Evolutionary conservation across 2,888 invertebrate species (phyloP).

Genomic region (Lasioglossum zephyrum): DNA sequence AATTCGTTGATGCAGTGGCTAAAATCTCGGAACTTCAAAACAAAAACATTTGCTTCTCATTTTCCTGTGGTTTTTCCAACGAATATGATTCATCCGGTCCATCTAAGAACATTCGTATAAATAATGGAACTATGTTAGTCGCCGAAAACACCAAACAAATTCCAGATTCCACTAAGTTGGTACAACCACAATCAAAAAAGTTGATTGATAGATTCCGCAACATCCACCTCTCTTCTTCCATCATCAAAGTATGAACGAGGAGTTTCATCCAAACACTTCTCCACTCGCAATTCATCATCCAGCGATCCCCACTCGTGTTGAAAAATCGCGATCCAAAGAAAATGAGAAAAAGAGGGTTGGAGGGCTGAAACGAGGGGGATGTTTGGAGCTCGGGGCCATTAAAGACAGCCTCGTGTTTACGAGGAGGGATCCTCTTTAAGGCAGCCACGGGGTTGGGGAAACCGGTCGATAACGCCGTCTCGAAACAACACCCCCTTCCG

Average conservation of each 20-base stretch:
- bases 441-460: slow-evolving; percentile 60
- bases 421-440: slow-evolving; percentile 71
- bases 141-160: no score
- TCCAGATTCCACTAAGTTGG: not conserved
- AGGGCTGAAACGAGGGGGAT: not conserved
- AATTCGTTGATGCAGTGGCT: not conserved
- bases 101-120: no score
- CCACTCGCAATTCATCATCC: not conserved
- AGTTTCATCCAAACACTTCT: not conserved
- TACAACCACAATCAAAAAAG: not conserved
- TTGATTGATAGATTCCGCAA: not conserved
- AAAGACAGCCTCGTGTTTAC: slow-evolving; percentile 64
- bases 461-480: slow-evolving; percentile 77
- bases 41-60: not conserved
- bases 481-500: slow-evolving; percentile 70
- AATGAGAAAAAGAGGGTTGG: not conserved
- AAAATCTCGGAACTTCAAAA: not conserved
- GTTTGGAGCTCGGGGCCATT: slow-evolving; percentile 34
- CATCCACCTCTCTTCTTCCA: not conserved
- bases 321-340: not conserved
- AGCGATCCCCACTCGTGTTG: not conserved
- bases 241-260: not conserved
- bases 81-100: not conserved
- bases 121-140: not conserved
- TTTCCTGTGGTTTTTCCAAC: not conserved